Percentiles rank a stretch among this genome's conserved stretches.
These are phyloP conservation scores for Campaea margaritaria DNA, from an alignment of 2,888 invertebrate genomes.

Conservation along the genomic window DNA sequence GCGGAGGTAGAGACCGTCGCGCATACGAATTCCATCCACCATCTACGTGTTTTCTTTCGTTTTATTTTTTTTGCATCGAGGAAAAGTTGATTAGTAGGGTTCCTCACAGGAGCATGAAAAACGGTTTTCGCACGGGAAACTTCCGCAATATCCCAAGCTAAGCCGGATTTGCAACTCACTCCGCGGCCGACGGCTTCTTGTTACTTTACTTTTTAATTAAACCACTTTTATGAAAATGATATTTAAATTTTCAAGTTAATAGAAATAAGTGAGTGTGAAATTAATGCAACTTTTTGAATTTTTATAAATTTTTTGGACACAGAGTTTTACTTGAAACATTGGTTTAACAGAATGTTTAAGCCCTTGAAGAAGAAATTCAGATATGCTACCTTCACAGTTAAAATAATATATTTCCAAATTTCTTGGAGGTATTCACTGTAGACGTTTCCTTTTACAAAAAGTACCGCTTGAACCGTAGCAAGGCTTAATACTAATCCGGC, in stretches of 20 bases:
- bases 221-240: slow-evolving; percentile 69
- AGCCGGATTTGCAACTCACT: slow-evolving; percentile 80
- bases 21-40: no score
- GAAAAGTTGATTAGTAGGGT: slow-evolving; percentile 42
- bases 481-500: slow-evolving; percentile 24
- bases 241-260: slow-evolving; percentile 50
- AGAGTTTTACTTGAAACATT: no score
- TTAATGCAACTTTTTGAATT: background rate
- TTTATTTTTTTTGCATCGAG: slow-evolving; percentile 15
- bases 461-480: slow-evolving; percentile 2
- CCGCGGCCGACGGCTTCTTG: slow-evolving; percentile 58
- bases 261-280: slow-evolving; percentile 11
- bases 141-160: slow-evolving; percentile 71
- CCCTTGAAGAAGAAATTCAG: no score
- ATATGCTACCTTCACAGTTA: no score
- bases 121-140: slow-evolving; percentile 65
- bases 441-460: no score
- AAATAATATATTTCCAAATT: no score
- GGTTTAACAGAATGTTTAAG: no score
- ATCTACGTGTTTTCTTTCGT: no score
- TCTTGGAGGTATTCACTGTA: no score
- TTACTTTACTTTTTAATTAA: slow-evolving; percentile 77
- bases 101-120: slow-evolving; percentile 62
- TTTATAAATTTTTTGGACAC: no score
- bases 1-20: no score